These are phyloP conservation scores for Garra rufa DNA, from an alignment of 2,113 vertebrate genomes.

Conservation along the genomic window DNA sequence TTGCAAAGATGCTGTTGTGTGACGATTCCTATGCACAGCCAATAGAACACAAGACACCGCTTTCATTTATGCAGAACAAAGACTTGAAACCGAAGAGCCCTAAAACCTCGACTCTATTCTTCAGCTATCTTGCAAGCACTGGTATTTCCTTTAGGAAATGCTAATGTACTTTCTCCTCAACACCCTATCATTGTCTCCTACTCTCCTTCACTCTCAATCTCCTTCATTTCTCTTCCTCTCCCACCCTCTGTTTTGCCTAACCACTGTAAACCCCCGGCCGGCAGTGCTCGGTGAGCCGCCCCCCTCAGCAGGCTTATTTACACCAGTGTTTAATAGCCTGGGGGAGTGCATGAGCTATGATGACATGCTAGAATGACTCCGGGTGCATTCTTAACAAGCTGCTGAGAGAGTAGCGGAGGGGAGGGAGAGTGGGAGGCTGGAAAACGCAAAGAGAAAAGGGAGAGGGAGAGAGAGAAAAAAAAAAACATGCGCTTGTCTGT, in stretches of 20 bases:
- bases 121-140: slow-evolving; percentile 7
- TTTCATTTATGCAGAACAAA: slow-evolving; percentile 19
- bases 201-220: neutral
- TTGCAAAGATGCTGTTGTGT: neutral
- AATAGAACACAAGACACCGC: neutral
- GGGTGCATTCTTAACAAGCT: slow-evolving; percentile 67
- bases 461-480: slow-evolving; percentile 16
- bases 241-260: slow-evolving; percentile 41
- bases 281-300: slow-evolving; percentile 8
- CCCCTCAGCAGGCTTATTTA: slow-evolving; percentile 69
- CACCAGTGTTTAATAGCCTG: slow-evolving; percentile 70
- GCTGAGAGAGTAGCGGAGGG: slow-evolving; percentile 56
- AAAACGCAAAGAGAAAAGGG: slow-evolving; percentile 42
- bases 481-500: slow-evolving; percentile 28
- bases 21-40: neutral
- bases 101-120: slow-evolving; percentile 5
- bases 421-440: slow-evolving; percentile 37
- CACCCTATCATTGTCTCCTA: slow-evolving; percentile 35
- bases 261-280: slow-evolving; percentile 37
- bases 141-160: slow-evolving; percentile 38
- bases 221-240: slow-evolving; percentile 9
- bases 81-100: neutral
- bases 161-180: slow-evolving; percentile 36
- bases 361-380: slow-evolving; percentile 63
- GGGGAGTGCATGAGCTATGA: slow-evolving; percentile 68